Evolutionary conservation across 2,113 vertebrate species (phyloP).

Genomic region (Lathamus discolor): DNA sequence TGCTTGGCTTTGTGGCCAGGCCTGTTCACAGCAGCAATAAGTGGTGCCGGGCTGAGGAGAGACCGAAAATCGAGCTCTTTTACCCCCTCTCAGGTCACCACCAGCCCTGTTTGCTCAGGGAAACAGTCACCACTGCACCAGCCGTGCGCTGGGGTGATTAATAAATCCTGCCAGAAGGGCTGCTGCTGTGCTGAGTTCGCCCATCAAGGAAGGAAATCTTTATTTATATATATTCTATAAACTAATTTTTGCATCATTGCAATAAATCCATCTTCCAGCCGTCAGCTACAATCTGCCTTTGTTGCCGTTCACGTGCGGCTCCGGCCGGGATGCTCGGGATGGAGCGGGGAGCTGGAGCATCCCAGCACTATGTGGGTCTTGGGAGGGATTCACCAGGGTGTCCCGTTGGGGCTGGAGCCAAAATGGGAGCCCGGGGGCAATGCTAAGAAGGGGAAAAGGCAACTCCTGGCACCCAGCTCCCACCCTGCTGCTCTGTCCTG

Average conservation of each 20-base stretch:
- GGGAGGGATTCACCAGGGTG: not conserved
- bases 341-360: not conserved
- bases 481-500: fast-evolving
- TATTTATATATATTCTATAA: constrained; percentile 64
- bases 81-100: not conserved
- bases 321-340: not conserved
- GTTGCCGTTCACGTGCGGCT: not conserved
- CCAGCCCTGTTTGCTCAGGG: not conserved
- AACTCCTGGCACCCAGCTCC: not conserved
- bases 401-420: not conserved
- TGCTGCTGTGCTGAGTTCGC: constrained; percentile 46
- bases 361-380: not conserved
- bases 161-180: constrained; percentile 43
- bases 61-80: not conserved
- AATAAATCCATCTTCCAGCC: constrained; percentile 62
- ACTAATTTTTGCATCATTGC: constrained; percentile 66
- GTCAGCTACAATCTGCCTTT: not conserved
- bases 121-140: not conserved
- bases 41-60: fast-evolving
- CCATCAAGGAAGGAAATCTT: constrained; percentile 66
- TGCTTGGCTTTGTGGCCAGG: not conserved
- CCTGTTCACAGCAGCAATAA: not conserved
- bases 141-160: not conserved
- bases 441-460: not conserved
- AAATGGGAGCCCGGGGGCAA: not conserved